phyloP scores from a whole-genome alignment of 64 coral and sea anemone species.

The Cladopsammia gracilis region DNA sequence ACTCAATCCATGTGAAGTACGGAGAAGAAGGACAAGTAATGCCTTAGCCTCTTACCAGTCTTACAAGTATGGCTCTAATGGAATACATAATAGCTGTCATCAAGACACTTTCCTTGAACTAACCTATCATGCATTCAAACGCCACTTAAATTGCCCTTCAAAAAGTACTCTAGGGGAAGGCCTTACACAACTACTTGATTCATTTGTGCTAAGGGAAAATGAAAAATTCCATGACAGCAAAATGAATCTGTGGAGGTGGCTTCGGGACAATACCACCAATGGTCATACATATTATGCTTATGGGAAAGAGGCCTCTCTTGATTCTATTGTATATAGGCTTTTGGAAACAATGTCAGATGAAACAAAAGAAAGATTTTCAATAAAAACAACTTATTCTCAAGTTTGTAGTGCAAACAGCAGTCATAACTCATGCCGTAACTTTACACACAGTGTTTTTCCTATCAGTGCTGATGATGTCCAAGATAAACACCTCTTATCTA shows the following conservation, averaged over 20 bases:
- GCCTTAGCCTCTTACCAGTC: conserved; percentile 9
- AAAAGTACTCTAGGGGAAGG: conserved; percentile 9
- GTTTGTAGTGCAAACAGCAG: not conserved
- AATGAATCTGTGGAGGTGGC: conserved; percentile 35
- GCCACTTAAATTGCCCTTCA: conserved; percentile 7
- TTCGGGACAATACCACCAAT: conserved; percentile 32
- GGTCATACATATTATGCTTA: conserved; percentile 44
- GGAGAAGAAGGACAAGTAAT: conserved; percentile 31
- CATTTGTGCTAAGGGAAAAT: conserved; percentile 29
- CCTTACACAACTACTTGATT: conserved; percentile 4
- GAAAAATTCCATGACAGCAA: conserved; percentile 56
- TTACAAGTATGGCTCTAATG: conserved; percentile 63
- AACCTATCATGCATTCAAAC: conserved; percentile 31
- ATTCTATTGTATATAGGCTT: conserved; percentile 36
- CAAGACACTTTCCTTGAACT: conserved; percentile 67
- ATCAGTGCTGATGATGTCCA: conserved; percentile 45
- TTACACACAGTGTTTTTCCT: conserved; percentile 32
- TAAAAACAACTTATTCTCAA: not conserved
- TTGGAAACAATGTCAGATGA: conserved; percentile 32
- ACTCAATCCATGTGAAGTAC: conserved; percentile 35
- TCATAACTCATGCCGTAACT: conserved; percentile 17
- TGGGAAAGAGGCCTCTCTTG: conserved; percentile 48
- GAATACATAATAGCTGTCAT: conserved; percentile 61
- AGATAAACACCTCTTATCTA: conserved; percentile 18
- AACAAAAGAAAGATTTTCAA: conserved; percentile 15